Percentiles rank a stretch among this genome's conserved stretches.
Evolutionary conservation across 2,797 vertebrate genomes (phyloP).

Genomic region (Argyrosomus regius): DNA sequence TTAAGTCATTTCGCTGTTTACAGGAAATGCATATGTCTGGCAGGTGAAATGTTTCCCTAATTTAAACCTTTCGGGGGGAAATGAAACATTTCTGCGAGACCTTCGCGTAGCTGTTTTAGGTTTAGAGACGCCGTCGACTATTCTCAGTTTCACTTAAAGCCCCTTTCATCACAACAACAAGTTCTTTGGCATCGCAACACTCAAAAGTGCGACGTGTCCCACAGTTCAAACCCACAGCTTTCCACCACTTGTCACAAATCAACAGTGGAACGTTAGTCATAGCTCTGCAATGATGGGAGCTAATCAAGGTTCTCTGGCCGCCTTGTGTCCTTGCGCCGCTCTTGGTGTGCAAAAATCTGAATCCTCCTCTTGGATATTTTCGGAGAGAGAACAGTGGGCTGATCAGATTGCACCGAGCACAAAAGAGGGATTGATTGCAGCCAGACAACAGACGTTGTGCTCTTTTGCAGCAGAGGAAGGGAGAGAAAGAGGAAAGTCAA

Average conservation of each 20-base stretch:
- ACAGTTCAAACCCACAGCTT: constrained; percentile 10
- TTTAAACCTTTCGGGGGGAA: background rate
- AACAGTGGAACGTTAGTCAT: constrained; percentile 60
- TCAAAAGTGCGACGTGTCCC: background rate
- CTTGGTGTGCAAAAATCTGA: constrained; percentile 53
- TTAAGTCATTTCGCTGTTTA: background rate
- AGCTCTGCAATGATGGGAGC: constrained; percentile 41
- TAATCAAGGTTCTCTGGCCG: constrained; percentile 48
- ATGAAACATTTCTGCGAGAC: background rate
- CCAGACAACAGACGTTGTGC: constrained; percentile 39
- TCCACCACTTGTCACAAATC: constrained; percentile 45
- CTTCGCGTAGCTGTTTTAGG: background rate
- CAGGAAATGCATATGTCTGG: constrained; percentile 9
- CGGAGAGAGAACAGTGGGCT: constrained; percentile 31
- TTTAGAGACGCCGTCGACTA: background rate
- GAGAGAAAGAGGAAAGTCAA: constrained; percentile 34
- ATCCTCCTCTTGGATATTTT: constrained; percentile 51
- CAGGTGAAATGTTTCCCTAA: constrained; percentile 7
- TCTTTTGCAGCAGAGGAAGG: constrained; percentile 36
- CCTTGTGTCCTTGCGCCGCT: constrained; percentile 12
- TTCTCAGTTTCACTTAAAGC: background rate
- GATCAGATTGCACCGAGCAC: constrained; percentile 59
- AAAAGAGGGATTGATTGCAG: constrained; percentile 71
- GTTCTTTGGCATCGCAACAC: constrained; percentile 8
- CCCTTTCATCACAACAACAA: constrained; percentile 10